These are phyloP conservation scores for Magallana ariakensis DNA, from an alignment of 1,140 invertebrate species.

Conservation along the genomic window DNA sequence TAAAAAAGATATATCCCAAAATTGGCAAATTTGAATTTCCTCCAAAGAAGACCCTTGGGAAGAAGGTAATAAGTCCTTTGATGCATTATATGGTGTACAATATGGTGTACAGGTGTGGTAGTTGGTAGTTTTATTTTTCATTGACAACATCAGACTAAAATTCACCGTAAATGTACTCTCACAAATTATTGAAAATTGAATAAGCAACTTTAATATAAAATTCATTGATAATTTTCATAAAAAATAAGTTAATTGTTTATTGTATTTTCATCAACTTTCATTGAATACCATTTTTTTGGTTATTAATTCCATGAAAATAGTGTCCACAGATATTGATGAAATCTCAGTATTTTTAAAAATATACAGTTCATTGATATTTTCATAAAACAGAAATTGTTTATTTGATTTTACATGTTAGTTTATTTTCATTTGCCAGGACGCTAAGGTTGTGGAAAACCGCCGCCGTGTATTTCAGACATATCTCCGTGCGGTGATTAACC, in stretches of 20 bases:
- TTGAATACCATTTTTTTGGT: too few relatives aligned
- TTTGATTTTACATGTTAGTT: too few relatives aligned
- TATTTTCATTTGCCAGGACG: constrained; percentile 82
- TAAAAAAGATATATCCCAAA: constrained; percentile 90
- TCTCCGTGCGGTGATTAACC: constrained; percentile 87
- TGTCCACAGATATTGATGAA: too few relatives aligned
- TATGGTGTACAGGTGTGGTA: too few relatives aligned
- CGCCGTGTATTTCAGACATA: constrained; percentile 88
- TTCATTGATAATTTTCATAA: not conserved
- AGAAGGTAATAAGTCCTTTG: constrained; percentile 85
- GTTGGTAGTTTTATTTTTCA: not conserved
- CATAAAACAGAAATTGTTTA: too few relatives aligned
- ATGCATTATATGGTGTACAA: not conserved
- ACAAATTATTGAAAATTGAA: not conserved
- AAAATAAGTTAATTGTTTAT: not conserved
- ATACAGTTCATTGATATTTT: too few relatives aligned
- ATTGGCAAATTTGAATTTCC: constrained; percentile 92
- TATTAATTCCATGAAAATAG: too few relatives aligned
- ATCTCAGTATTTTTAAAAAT: too few relatives aligned
- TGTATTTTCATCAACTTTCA: too few relatives aligned
- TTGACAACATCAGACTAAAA: not conserved
- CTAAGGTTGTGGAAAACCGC: constrained; percentile 89
- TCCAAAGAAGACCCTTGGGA: constrained; percentile 94
- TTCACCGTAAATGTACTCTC: not conserved
- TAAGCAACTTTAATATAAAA: not conserved